Evolutionary conservation across 1,140 invertebrate genomes (phyloP), one percentile per base, ranked within the genome.

Genomic region (Calliopsis andreniformis): DNA sequence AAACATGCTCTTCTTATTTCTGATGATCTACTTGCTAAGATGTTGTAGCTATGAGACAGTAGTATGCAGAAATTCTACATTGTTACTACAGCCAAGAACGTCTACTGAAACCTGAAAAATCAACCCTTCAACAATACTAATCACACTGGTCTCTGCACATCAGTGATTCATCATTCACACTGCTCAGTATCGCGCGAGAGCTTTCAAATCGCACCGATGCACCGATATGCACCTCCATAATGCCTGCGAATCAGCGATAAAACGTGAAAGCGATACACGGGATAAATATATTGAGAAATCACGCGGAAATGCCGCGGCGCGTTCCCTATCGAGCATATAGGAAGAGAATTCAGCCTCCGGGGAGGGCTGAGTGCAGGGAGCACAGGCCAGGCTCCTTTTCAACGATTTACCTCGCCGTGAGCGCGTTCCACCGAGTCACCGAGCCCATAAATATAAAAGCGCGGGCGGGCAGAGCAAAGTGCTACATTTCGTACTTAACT

Each of bases 401-500:
- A 61, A 32, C 39, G 55, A 70, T 70, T 70, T 47, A 61, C 55
- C 55, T 47, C 68, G 53, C 6, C 39, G 58, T 23, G 53, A 56
- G 47, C 39, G 69, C 56, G 69, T 71, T 39, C 16, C 58, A 39
- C 16, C 61, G 61, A 73, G 70, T 73, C 59, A 58, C 53, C 67
- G 67, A 55, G 49, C 70, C 51, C 71, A 58, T 75, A 67, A 67
- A 75, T 67, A 67, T 67, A 67, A 75, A 75, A 75, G 51, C 35
- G 56, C 32, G 43, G 23, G 16, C 25, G 35, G 39, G 35, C 43
- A 20, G 28, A 20, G 51, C 39, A 47, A 47, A 75, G 51, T 75
- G 71, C 62, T 75, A 75, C 71, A 56, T 81, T 80, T 81, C 66
- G 75, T 72, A 53, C 79, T 80, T 76, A 56, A 82, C 79, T 59